These are phyloP conservation scores for Sipha flava DNA, from an alignment of 1,140 invertebrate species.

Conservation along the genomic window DNA sequence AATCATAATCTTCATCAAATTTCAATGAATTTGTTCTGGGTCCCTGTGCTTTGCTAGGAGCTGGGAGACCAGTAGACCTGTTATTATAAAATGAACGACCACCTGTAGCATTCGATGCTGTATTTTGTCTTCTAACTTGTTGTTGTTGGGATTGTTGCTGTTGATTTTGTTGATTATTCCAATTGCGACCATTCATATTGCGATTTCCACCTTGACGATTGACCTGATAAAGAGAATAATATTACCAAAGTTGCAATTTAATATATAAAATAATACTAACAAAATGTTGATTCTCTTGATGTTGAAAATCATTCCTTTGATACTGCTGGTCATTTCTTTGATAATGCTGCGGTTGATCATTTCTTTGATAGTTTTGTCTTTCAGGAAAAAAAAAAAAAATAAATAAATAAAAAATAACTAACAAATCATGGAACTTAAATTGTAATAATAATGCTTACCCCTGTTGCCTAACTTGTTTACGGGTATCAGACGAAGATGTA, in stretches of 20 bases:
- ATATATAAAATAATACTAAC: background rate
- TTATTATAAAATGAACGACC: constrained; percentile 38
- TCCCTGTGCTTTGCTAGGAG: constrained; percentile 44
- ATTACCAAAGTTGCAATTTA: background rate
- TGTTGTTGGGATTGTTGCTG: constrained; percentile 20
- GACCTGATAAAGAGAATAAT: background rate
- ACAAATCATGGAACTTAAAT: background rate
- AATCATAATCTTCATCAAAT: constrained; percentile 94
- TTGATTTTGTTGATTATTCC: constrained; percentile 31
- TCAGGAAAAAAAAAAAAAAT: background rate
- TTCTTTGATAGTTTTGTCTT: constrained; percentile 30
- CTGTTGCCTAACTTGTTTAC: constrained; percentile 22
- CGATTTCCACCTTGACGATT: constrained; percentile 21
- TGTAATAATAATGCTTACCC: background rate
- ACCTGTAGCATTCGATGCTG: background rate
- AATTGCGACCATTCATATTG: constrained; percentile 31
- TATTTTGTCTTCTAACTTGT: constrained; percentile 7
- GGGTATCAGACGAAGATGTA: constrained; percentile 14
- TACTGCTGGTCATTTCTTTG: constrained; percentile 27
- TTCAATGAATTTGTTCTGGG: constrained; percentile 59
- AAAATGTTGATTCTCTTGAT: constrained; percentile 3
- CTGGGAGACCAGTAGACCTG: constrained; percentile 39
- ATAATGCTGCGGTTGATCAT: constrained; percentile 17
- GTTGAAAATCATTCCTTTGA: constrained; percentile 29
- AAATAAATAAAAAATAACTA: background rate